phyloP scores from a whole-genome alignment of 2,888 invertebrate genomes.

The Oscheius sp. region DNA sequence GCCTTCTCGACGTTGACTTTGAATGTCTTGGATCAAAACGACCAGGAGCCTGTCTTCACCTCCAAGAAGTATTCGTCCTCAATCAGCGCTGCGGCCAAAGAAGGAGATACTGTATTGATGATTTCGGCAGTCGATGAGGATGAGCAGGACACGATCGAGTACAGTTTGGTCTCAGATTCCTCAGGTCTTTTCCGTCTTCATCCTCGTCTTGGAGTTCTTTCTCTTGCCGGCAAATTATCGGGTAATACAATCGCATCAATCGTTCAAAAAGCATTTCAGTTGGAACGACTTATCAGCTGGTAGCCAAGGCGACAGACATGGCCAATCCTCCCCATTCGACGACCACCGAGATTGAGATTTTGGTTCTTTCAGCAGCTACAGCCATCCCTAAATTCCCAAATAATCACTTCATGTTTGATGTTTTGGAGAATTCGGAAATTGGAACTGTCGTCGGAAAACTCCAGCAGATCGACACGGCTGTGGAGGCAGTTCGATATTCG shows the following conservation, averaged over 20 bases:
- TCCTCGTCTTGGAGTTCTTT: conserved; percentile 42
- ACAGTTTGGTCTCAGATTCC: conserved; percentile 32
- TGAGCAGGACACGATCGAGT: conserved; percentile 42
- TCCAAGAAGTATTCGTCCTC: conserved; percentile 46
- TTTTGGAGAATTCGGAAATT: conserved; percentile 81
- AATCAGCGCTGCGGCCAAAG: conserved; percentile 42
- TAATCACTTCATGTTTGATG: conserved; percentile 81
- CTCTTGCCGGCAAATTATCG: conserved; percentile 33
- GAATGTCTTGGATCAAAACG: conserved; percentile 81
- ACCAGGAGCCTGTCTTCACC: conserved; percentile 91
- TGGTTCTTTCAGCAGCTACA: conserved; percentile 75
- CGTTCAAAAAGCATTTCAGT: conserved; percentile 73
- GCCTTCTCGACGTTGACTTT: conserved; percentile 62
- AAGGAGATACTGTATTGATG: conserved; percentile 53
- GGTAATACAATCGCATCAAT: background rate
- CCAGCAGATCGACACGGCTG: conserved; percentile 50
- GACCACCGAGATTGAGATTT: conserved; percentile 81
- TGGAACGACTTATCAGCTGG: conserved; percentile 84
- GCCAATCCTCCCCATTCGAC: conserved; percentile 79
- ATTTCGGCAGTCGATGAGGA: conserved; percentile 53
- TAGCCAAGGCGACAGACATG: conserved; percentile 85
- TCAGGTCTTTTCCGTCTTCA: conserved; percentile 41
- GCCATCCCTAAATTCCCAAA: conserved; percentile 81
- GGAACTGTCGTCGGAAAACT: conserved; percentile 72
- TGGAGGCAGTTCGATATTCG: conserved; percentile 50